phyloP scores from a whole-genome alignment of 2,888 invertebrate species.

The Augochlorella aurata region DNA sequence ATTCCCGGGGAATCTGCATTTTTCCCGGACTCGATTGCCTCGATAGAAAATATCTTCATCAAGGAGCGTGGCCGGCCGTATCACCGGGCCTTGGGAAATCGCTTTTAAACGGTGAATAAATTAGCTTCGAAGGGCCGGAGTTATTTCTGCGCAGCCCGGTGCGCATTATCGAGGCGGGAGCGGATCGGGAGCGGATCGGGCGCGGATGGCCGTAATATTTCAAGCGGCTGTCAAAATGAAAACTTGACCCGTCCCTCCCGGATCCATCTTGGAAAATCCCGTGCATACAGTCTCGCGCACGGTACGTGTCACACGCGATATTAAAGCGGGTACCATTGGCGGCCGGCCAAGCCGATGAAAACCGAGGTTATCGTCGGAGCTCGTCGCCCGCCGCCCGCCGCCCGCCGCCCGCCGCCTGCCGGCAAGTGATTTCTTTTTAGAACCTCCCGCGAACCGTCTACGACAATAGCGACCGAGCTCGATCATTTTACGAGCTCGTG shows the following conservation, averaged over 20 bases:
- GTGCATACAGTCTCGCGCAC: constrained; percentile 23
- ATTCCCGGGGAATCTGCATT: not conserved
- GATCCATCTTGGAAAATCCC: constrained; percentile 29
- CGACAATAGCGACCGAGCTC: constrained; percentile 5
- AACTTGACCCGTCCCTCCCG: constrained; percentile 45
- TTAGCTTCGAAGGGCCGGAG: not conserved
- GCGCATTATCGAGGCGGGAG: constrained; percentile 5
- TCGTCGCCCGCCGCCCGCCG: not conserved
- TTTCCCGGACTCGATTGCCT: not conserved
- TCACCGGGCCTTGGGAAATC: not conserved
- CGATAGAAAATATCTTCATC: no score
- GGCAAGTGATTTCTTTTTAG: constrained; percentile 37
- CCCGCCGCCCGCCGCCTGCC: not conserved
- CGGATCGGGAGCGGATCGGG: constrained; percentile 15
- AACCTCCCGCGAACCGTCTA: constrained; percentile 5
- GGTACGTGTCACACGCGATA: constrained; percentile 62
- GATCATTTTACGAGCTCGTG: constrained; percentile 31
- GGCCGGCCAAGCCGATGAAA: constrained; percentile 56
- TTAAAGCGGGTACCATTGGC: constrained; percentile 65
- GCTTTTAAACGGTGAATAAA: not conserved
- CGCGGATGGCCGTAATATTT: constrained; percentile 37
- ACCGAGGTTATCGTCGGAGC: constrained; percentile 39
- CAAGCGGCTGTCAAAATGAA: constrained; percentile 44
- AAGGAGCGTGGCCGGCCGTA: not conserved
- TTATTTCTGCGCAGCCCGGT: not conserved